A percentile compares a stretch with the other conserved stretches of the same genome.
Evolutionary conservation across 2,888 invertebrate genomes (phyloP).

Genomic region (Drosophila acutilabella): DNA sequence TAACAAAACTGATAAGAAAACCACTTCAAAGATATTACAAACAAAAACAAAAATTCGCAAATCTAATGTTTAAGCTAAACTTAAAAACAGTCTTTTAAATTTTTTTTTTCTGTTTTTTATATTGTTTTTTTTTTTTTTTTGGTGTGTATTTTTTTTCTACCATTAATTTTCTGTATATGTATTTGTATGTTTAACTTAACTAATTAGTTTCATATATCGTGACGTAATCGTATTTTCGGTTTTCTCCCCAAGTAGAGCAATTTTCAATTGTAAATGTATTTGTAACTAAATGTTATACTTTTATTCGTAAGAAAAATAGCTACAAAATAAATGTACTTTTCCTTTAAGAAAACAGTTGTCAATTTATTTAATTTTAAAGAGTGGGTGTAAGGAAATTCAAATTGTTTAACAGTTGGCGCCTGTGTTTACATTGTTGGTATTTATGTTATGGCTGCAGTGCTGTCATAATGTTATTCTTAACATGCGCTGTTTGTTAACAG

Average conservation of each 20-base stretch:
- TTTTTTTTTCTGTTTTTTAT: conserved; percentile 3
- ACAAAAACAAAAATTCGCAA: conserved; percentile 21
- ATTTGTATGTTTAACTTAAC: conserved; percentile 56
- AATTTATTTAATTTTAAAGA: background rate
- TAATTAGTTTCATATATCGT: conserved; percentile 54
- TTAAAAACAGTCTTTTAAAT: conserved; percentile 33
- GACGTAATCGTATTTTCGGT: conserved; percentile 54
- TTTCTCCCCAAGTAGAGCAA: conserved; percentile 68
- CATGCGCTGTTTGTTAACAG: conserved; percentile 37
- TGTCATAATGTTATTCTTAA: conserved; percentile 5
- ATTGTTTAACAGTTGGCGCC: conserved; percentile 6
- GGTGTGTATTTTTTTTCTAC: conserved; percentile 19
- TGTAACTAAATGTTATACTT: conserved; percentile 81
- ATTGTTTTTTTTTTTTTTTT: conserved; percentile 16
- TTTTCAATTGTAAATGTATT: conserved; percentile 80
- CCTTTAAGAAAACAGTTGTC: conserved; percentile 60
- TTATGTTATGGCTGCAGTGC: too few species aligned
- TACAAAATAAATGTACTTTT: conserved; percentile 82
- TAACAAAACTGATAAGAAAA: conserved; percentile 9
- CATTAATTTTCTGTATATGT: conserved; percentile 25
- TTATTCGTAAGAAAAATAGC: conserved; percentile 75
- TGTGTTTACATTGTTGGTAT: background rate
- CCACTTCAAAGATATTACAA: conserved; percentile 44
- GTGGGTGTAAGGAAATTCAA: background rate
- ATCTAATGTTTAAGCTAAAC: conserved; percentile 41